A percentile compares a stretch with the other conserved stretches of the same genome.
Conservation (phyloP, 2,113 vertebrate species). For the Clupea harengus region DNA sequence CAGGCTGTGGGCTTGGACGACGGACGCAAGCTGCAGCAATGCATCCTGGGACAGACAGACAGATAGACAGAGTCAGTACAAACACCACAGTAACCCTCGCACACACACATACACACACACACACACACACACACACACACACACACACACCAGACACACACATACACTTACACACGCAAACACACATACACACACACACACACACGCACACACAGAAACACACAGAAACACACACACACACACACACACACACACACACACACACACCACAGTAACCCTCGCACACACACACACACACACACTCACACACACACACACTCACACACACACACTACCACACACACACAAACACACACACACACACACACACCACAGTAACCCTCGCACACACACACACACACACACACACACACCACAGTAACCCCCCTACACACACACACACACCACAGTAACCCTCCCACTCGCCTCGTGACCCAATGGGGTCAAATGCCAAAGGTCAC, state of each 20-base stretch:
- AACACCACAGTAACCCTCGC: background rate
- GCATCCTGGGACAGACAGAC: constrained; percentile 70
- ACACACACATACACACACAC: background rate
- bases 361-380: background rate
- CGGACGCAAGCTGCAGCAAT: constrained; percentile 74
- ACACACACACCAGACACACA: background rate
- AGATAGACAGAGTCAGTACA: background rate
- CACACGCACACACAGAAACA: background rate
- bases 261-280: background rate
- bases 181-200: background rate
- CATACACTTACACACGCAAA: background rate
- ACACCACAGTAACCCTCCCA: background rate
- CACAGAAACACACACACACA: background rate
- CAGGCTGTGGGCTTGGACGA: constrained; percentile 62
- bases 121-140: background rate
- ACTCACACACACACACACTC: background rate
- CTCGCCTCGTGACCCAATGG: background rate
- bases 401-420: constrained; percentile 1
- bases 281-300: background rate
- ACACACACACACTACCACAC: no score
- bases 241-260: background rate
- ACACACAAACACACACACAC: background rate
- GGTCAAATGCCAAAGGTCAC: background rate
- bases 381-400: background rate
- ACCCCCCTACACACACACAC: constrained; percentile 8